Percentiles rank a stretch among this genome's conserved stretches.
phyloP scores from a whole-genome alignment of 2,113 vertebrate genomes.

The Oryzias curvinotus region DNA sequence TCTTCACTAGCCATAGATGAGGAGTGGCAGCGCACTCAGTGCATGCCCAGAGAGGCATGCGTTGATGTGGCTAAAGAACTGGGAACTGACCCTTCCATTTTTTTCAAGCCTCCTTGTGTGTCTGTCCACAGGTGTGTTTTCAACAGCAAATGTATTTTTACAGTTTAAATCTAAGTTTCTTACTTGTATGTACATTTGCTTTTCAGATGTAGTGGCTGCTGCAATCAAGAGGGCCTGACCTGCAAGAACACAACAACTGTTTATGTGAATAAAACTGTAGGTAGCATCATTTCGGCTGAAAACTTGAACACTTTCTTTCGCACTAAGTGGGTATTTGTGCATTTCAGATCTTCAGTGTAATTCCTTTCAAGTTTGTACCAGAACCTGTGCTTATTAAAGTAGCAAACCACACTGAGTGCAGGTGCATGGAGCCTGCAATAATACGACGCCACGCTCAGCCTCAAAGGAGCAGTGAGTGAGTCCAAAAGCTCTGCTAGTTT shows the following conservation, averaged over 20 bases:
- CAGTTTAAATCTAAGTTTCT: neutral
- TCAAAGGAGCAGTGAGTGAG: conserved; percentile 70
- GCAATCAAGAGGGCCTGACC: conserved; percentile 89
- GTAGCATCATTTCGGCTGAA: conserved; percentile 8
- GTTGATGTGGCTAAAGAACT: conserved; percentile 93
- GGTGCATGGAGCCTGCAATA: conserved; percentile 82
- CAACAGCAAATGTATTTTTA: neutral
- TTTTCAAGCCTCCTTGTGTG: conserved; percentile 97
- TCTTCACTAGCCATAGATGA: conserved; percentile 87
- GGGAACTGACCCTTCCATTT: conserved; percentile 84
- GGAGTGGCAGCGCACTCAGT: conserved; percentile 96
- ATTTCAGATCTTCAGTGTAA: conserved; percentile 87
- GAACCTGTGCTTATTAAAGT: conserved; percentile 90
- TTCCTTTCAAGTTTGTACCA: conserved; percentile 88
- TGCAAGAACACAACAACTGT: conserved; percentile 89
- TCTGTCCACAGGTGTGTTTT: conserved; percentile 83
- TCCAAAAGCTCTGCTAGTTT: neutral
- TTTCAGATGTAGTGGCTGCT: conserved; percentile 92
- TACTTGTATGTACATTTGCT: conserved; percentile 1
- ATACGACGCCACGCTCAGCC: conserved; percentile 74
- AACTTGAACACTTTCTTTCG: neutral
- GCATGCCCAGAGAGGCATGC: conserved; percentile 91
- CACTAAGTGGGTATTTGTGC: neutral
- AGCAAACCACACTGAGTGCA: conserved; percentile 93
- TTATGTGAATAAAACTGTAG: conserved; percentile 93